Evolutionary conservation across 2,888 invertebrate species (phyloP), one percentile per base, ranked within the genome.

Genomic region (Gisinianus flammeolus): DNA sequence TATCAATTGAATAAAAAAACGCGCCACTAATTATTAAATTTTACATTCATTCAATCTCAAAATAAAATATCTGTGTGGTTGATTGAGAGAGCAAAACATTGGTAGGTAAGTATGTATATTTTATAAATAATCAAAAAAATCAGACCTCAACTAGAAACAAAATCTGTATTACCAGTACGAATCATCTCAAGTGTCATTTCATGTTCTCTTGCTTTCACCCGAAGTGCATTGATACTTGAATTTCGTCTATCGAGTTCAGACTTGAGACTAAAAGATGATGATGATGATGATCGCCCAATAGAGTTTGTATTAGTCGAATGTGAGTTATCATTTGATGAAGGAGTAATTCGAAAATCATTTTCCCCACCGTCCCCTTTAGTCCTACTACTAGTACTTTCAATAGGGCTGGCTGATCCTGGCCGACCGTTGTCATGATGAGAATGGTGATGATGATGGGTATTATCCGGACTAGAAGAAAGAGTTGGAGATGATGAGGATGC

Each of bases 141-240:
- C 44, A 44, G 44, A 44, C 19, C 54, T 74, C 74, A 74, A 66
- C 74, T 74, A 28, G 74, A 52, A 24, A 74, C 74, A 67, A 74
- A 66, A 44, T 74, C 66, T 0, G 44, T 74, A n/a, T 52, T 74
- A 24, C 33, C n/a, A 54, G 16, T 72, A 16, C 74, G 74, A 66
- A 74, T 64, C 30, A 74, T 74, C 8, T 74, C 74, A 85, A 95
- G 88, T 86, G 94, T 91, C 68, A 95, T 88, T 87, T 95, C 95
- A 86, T 96, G 95, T 87, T 96, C 96, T 73, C 96, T 90, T 0
- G 96, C 96, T 84, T 95, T 96, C 85, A 95, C 90, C 82, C 96
- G 89, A 56, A 96, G 88, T 0, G 94, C 93, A 0, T 95, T 95
- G 85, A 96, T 96, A 85, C 95, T 95, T 35, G 93, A 94, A 85